These are phyloP conservation scores for Gavia stellata DNA, from an alignment of 2,113 vertebrate genomes.

Conservation along the genomic window DNA sequence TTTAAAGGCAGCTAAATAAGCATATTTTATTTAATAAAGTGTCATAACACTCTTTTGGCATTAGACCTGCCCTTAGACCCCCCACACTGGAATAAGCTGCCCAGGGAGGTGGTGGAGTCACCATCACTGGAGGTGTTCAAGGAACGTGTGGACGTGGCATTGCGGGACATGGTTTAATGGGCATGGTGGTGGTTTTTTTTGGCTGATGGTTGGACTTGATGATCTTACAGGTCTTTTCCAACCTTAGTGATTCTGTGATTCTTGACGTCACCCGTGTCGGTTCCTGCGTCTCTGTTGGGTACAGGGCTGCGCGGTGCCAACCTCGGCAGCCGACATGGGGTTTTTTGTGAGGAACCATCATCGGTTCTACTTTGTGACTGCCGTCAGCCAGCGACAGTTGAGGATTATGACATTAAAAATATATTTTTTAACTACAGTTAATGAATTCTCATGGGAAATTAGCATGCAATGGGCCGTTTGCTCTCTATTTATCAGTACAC, in stretches of 20 bases:
- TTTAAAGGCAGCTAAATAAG: not conserved
- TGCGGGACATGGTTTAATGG: too few relatives aligned
- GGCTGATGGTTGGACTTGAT: too few relatives aligned
- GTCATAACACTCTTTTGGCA: not conserved
- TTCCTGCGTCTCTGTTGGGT: not conserved
- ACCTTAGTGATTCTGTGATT: too few relatives aligned
- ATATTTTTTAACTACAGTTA: constrained; percentile 1
- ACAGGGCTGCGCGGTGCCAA: rapidly evolving
- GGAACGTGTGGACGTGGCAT: too few relatives aligned
- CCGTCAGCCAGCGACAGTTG: not conserved
- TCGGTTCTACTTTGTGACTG: not conserved
- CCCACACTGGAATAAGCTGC: too few relatives aligned
- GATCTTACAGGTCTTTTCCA: too few relatives aligned
- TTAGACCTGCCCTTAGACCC: not conserved
- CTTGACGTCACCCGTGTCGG: rapidly evolving
- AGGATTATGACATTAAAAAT: not conserved
- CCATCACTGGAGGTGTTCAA: too few relatives aligned
- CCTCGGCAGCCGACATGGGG: rapidly evolving
- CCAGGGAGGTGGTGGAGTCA: too few relatives aligned
- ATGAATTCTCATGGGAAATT: not conserved
- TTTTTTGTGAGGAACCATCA: not conserved
- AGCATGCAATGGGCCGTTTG: not conserved
- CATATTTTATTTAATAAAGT: not conserved
- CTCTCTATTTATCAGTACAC: not conserved
- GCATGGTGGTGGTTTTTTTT: too few relatives aligned